phyloP scores from a whole-genome alignment of 2,888 invertebrate species.

The Acronicta leporina region DNA sequence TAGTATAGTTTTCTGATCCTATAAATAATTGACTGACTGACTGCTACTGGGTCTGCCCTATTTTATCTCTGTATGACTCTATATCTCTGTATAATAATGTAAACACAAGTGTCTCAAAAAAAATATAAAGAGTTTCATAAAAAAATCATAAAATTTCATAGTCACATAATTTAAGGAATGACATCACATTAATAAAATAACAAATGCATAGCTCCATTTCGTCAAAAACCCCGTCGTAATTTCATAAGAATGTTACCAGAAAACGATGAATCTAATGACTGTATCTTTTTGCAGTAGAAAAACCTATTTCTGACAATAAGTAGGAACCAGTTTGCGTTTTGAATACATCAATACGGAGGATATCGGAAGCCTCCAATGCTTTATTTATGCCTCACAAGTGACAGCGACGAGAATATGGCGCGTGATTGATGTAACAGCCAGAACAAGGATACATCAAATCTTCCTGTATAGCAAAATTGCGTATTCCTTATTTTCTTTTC shows the following conservation, averaged over 20 bases:
- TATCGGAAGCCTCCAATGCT: constrained; percentile 77
- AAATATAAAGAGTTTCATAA: too few species aligned
- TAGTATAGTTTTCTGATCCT: too few species aligned
- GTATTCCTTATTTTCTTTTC: constrained; percentile 60
- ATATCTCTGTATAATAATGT: too few species aligned
- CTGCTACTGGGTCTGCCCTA: too few species aligned
- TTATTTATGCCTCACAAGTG: constrained; percentile 79
- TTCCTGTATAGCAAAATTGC: constrained; percentile 69
- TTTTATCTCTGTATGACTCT: too few species aligned
- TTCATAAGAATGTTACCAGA: constrained; percentile 35
- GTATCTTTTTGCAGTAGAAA: constrained; percentile 60
- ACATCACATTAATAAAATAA: constrained; percentile 18
- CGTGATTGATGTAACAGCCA: constrained; percentile 79
- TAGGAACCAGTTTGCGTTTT: constrained; percentile 70
- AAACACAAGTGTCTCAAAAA: too few species aligned
- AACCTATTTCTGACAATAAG: constrained; percentile 72
- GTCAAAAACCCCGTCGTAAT: constrained; percentile 25
- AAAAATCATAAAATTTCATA: too few species aligned
- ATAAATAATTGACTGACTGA: too few species aligned
- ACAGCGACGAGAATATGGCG: constrained; percentile 72
- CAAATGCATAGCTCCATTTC: constrained; percentile 23
- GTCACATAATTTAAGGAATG: constrained; percentile 3
- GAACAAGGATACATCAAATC: constrained; percentile 77
- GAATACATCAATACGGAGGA: constrained; percentile 78
- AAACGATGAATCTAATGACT: constrained; percentile 63